Base-by-base conservation (phyloP, 2,888 invertebrate species). In the Stramonita haemastoma region DNA sequence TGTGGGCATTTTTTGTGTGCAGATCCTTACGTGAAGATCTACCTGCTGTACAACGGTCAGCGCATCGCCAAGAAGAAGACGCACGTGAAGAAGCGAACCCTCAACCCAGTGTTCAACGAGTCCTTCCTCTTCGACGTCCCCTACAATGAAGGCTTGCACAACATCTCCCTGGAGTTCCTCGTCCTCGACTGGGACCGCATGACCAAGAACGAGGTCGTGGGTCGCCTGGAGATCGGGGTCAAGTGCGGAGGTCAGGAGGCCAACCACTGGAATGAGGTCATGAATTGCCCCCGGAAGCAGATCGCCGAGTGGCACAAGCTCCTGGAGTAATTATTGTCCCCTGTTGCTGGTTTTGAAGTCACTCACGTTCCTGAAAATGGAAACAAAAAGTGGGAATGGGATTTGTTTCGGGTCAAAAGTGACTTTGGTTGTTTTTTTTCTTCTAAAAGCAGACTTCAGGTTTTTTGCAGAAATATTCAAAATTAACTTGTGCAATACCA, bases 231-330 rank as follows among this genome's bases (percentile, higher is more conserved):
- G 96, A 97, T 99, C 93, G 99, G 99, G 86, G 92, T 95, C 29
- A 98, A 98, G 87, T 92, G 93, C 73, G 92, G 91, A n/a, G 94
- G 95, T 34, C 94, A 94, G 32, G 94, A 94, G 88, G 91, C 93
- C n/a, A 98, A 98, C 95, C 99, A 99, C 96, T 99, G 99, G 99
- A 98, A 98, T 95, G 99, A 99, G 97, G 99, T 99, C 93, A 98
- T 98, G 97, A 98, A 98, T 95, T 99, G 99, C 93, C 99, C 99
- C 88, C 97, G 99, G 93, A 97, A 99, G 93, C 99, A 99, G 97
- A 99, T 99, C 96, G 99, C 99, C 92, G 99, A 99, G 96, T 99
- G 99, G 99, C 99, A 99, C 97, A 99, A 99, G 97, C 97, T 99
- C 94, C 97, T 93, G 81, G 95, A 95, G 89, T 95, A 91, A 91